phyloP scores from a whole-genome alignment of 2,797 vertebrate genomes.

The Gambusia yucatana region DNA sequence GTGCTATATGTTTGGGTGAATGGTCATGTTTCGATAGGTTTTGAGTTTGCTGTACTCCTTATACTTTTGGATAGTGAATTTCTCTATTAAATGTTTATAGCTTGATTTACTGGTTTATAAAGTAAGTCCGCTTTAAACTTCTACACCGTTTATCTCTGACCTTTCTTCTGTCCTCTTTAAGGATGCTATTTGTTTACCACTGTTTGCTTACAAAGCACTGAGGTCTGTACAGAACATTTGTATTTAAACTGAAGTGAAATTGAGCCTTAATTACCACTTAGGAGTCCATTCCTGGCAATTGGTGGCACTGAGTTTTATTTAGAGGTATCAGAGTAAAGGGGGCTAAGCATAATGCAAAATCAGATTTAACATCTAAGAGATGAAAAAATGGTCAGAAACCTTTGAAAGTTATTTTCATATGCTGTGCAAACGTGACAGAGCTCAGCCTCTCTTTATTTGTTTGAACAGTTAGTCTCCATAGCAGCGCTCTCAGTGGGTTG shows the following conservation, averaged over 20 bases:
- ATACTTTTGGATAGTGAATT: background rate
- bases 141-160: background rate
- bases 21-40: background rate
- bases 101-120: background rate
- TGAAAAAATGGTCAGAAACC: background rate
- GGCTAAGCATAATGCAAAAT: background rate
- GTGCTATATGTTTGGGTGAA: background rate
- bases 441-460: conserved; percentile 7
- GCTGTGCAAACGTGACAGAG: background rate
- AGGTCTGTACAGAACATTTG: background rate
- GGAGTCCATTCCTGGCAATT: background rate
- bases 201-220: background rate
- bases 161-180: background rate
- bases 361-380: background rate
- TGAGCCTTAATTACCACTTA: background rate
- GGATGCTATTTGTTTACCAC: background rate
- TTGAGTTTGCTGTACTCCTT: background rate
- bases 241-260: background rate
- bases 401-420: background rate
- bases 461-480: conserved; percentile 40
- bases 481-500: conserved; percentile 12
- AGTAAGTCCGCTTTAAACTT: background rate
- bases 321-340: background rate
- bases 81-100: background rate
- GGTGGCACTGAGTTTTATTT: background rate